Conservation (phyloP, 2,113 vertebrate species). For the Diadophis punctatus region DNA sequence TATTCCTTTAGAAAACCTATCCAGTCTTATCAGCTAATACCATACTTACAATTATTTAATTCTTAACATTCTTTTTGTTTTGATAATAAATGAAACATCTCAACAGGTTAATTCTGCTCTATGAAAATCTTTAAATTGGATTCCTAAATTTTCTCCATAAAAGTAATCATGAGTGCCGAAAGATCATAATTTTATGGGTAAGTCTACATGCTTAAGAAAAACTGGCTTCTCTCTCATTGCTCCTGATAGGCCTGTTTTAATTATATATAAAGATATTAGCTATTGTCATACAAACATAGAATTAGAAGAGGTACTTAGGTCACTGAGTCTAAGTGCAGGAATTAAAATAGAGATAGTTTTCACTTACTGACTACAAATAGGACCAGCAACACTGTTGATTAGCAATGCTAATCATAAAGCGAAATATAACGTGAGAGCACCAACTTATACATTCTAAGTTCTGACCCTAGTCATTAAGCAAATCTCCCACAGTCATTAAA, state of each 20-base stretch:
- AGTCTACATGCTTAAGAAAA: background rate
- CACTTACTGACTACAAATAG: background rate
- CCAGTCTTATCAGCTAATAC: conserved; percentile 4
- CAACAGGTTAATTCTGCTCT: background rate
- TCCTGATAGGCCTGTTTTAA: background rate
- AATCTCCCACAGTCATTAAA: background rate
- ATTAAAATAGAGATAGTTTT: background rate
- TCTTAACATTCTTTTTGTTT: conserved; percentile 3
- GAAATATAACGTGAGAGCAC: background rate
- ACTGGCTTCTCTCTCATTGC: background rate
- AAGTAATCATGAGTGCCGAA: background rate
- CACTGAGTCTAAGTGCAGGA: background rate
- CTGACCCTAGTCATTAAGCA: background rate
- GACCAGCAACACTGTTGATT: background rate
- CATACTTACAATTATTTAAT: conserved; percentile 2
- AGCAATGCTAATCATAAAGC: background rate
- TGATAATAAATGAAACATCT: background rate
- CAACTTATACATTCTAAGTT: background rate
- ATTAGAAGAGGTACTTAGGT: background rate
- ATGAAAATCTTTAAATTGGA: background rate
- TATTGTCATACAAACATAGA: background rate
- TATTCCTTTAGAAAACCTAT: conserved; percentile 20
- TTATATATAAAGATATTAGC: background rate
- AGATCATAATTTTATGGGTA: background rate
- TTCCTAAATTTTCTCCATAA: background rate